phyloP scores from a whole-genome alignment of 2,888 invertebrate genomes.

The Panorpa germanica region DNA sequence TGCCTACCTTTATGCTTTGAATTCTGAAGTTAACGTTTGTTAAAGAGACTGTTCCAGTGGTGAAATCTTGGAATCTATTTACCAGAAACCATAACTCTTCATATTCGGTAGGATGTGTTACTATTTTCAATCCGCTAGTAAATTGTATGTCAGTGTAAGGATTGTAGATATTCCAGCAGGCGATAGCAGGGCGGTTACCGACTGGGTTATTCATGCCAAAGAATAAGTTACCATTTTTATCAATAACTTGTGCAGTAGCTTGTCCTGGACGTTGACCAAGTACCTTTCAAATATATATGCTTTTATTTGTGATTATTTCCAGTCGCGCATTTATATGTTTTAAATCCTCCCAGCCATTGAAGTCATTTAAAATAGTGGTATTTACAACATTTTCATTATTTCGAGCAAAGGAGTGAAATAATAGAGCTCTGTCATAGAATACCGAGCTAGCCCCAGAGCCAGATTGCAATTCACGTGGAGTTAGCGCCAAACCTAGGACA shows the following conservation, averaged over 20 bases:
- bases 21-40: no score
- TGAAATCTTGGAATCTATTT: slow-evolving; percentile 7
- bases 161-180: slow-evolving; percentile 20
- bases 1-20: no score
- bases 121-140: slow-evolving; percentile 17
- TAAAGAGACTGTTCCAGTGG: no score
- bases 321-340: no score
- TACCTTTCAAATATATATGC: no score
- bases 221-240: slow-evolving; percentile 18
- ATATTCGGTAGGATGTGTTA: neutral
- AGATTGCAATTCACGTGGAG: no score
- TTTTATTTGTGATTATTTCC: no score
- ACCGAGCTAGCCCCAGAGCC: no score
- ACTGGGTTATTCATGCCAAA: slow-evolving; percentile 19
- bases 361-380: slow-evolving; percentile 34
- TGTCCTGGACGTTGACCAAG: slow-evolving; percentile 41
- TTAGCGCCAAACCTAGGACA: slow-evolving; percentile 35
- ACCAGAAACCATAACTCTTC: slow-evolving; percentile 8
- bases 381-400: slow-evolving; percentile 35
- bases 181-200: no score
- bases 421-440: slow-evolving; percentile 27
- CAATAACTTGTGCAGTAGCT: slow-evolving; percentile 25
- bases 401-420: slow-evolving; percentile 43
- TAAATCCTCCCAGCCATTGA: slow-evolving; percentile 25
- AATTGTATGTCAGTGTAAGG: slow-evolving; percentile 17